Conservation (phyloP, 2,113 vertebrate species). For the Balaeniceps rex region DNA sequence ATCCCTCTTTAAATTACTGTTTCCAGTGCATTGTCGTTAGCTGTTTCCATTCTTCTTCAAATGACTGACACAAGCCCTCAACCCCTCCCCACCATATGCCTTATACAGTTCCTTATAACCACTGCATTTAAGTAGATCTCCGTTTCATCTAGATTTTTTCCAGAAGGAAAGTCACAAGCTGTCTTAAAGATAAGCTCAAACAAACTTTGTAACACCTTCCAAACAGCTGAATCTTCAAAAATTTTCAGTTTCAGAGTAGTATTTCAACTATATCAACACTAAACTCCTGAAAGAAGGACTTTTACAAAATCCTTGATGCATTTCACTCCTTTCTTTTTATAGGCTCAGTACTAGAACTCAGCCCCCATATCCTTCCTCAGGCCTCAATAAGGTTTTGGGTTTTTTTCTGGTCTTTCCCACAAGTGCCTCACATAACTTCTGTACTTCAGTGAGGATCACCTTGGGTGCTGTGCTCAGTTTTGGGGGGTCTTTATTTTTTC, state of each 20-base stretch:
- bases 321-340: not conserved
- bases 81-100: not conserved
- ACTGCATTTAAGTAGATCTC: not conserved
- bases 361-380: not conserved
- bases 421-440: not conserved
- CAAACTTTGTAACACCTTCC: not conserved
- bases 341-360: not conserved
- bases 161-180: not conserved
- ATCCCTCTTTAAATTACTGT: not conserved
- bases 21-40: not conserved
- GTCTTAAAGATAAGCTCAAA: not conserved
- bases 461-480: not conserved
- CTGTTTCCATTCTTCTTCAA: not conserved
- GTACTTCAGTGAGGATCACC: not conserved
- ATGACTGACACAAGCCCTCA: not conserved
- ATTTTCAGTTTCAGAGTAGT: not conserved
- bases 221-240: not conserved
- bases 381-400: not conserved
- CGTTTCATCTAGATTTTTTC: not conserved
- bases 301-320: not conserved
- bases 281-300: not conserved
- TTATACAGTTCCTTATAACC: not conserved
- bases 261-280: not conserved
- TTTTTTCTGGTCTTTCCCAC: not conserved
- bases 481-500: not conserved